phyloP scores from a whole-genome alignment of 2,113 vertebrate species.

The Entomyzon cyanotis region DNA sequence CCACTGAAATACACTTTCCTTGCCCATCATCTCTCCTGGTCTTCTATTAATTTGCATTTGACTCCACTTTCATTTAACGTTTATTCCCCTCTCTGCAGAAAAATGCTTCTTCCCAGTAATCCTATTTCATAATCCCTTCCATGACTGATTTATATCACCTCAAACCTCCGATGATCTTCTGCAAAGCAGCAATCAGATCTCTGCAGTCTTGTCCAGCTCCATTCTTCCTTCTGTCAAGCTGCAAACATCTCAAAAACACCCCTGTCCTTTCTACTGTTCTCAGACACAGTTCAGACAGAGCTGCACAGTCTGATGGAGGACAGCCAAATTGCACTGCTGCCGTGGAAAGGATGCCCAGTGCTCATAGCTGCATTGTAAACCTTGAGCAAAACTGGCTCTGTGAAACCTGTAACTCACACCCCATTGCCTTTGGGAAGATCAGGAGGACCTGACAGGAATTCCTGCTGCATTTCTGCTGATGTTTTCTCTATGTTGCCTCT shows the following conservation, averaged over 20 bases:
- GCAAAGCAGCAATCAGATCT: neutral
- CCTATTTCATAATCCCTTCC: neutral
- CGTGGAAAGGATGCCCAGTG: neutral
- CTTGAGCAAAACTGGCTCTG: neutral
- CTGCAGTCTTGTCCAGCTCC: neutral
- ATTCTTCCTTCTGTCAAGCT: neutral
- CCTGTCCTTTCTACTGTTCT: neutral
- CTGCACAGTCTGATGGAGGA: neutral
- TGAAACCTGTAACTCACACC: neutral
- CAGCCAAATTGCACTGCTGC: neutral
- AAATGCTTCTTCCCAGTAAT: neutral
- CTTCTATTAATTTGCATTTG: neutral
- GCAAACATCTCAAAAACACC: neutral
- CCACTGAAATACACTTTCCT: neutral
- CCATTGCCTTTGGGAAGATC: neutral
- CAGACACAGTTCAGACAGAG: neutral
- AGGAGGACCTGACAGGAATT: neutral
- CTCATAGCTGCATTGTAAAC: neutral
- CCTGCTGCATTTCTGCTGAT: neutral
- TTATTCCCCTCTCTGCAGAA: neutral
- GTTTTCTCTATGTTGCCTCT: neutral
- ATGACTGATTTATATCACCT: neutral
- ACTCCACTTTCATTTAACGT: neutral
- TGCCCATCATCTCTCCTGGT: neutral
- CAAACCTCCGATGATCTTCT: fast-evolving